Conservation (phyloP, 2,113 vertebrate genomes). For the Hippocampus zosterae region DNA sequence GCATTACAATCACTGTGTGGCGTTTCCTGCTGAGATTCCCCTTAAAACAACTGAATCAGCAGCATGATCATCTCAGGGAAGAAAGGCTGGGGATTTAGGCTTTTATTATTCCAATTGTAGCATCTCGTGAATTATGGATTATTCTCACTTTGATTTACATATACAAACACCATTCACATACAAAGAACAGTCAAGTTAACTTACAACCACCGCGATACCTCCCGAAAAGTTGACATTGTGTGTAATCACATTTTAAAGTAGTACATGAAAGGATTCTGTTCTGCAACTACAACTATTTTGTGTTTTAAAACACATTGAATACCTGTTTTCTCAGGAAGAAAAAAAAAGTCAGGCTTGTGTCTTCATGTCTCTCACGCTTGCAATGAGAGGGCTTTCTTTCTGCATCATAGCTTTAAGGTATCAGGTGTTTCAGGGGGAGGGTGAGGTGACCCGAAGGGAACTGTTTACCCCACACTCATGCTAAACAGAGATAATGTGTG, state of each 20-base stretch:
- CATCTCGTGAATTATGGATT: conserved; percentile 16
- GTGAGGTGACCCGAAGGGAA: conserved; percentile 23
- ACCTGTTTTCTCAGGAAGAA: neutral
- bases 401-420: neutral
- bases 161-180: conserved; percentile 3
- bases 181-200: neutral
- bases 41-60: conserved; percentile 43
- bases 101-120: conserved; percentile 15
- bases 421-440: conserved; percentile 19
- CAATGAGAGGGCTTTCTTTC: neutral
- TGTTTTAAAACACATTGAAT: conserved; percentile 2
- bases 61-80: conserved; percentile 10
- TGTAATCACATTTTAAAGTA: no score
- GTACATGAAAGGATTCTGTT: no score
- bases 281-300: no score
- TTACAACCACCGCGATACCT: neutral
- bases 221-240: neutral
- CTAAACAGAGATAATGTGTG: conserved; percentile 35
- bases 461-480: conserved; percentile 9
- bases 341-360: neutral
- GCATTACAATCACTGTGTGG: conserved; percentile 39
- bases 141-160: conserved; percentile 19
- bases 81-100: conserved; percentile 1
- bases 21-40: conserved; percentile 27
- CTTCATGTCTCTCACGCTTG: neutral